Conservation (phyloP, 1,140 invertebrate genomes). For the Brachionus koreanus region DNA sequence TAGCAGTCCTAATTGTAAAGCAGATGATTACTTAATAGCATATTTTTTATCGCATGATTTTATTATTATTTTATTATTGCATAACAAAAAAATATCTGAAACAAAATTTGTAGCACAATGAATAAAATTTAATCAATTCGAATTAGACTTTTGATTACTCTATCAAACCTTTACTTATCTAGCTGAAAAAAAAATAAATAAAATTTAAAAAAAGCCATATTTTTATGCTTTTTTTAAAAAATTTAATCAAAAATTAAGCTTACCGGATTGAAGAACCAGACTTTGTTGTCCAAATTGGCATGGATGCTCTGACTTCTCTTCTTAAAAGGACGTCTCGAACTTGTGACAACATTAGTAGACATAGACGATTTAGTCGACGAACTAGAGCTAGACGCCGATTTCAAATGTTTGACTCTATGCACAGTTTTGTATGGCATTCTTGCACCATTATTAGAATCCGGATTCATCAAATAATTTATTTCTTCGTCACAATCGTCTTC, state of each 20-base stretch:
- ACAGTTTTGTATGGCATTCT: background rate
- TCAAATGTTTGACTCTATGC: background rate
- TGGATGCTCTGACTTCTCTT: conserved; percentile 19
- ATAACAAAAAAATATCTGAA: no score
- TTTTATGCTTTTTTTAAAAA: background rate
- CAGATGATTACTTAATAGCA: no score
- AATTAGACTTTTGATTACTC: no score
- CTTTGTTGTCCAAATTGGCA: background rate
- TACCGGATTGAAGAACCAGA: conserved; percentile 28
- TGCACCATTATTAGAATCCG: background rate
- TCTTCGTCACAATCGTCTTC: background rate
- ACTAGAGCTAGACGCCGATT: background rate
- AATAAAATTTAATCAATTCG: no score
- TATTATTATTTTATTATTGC: no score
- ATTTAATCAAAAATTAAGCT: background rate
- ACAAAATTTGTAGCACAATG: no score
- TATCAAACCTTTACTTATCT: no score
- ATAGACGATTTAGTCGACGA: conserved; percentile 27
- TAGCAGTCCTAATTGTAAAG: no score
- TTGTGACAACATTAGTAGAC: background rate
- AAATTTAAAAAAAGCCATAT: no score
- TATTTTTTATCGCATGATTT: no score
- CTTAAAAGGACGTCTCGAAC: conserved; percentile 20
- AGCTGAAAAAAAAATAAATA: no score
- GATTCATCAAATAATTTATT: background rate